Evolutionary conservation across 2,888 invertebrate genomes (phyloP).

Genomic region (Rosalia funebris): DNA sequence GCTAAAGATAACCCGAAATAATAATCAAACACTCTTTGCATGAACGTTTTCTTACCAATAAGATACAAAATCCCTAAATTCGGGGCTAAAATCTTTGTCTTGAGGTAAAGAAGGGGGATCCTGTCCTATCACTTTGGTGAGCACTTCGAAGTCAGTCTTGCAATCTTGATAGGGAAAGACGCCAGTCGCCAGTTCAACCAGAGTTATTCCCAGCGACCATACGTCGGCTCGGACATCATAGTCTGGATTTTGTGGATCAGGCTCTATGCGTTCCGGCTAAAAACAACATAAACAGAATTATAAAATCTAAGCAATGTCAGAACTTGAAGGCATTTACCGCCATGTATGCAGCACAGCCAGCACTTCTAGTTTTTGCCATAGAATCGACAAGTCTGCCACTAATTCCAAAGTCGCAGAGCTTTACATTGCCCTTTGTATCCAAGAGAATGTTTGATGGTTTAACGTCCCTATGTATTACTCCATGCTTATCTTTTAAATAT

Average conservation of each 20-base stretch:
- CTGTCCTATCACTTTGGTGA: constrained; percentile 87
- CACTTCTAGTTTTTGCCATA: constrained; percentile 95
- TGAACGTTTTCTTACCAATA: constrained; percentile 75
- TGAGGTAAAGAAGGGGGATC: constrained; percentile 88
- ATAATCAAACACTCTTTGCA: not conserved
- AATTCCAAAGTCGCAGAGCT: constrained; percentile 99
- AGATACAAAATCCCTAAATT: constrained; percentile 90
- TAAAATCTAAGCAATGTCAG: not conserved
- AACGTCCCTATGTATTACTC: constrained; percentile 97
- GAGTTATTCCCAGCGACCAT: constrained; percentile 97
- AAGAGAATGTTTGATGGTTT: constrained; percentile 98
- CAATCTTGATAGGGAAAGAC: constrained; percentile 95
- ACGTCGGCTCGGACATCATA: constrained; percentile 99
- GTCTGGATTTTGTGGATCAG: constrained; percentile 90
- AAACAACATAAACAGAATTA: constrained; percentile 37
- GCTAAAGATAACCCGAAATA: no score
- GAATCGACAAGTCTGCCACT: constrained; percentile 98
- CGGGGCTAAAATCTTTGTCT: constrained; percentile 80
- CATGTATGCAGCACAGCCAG: constrained; percentile 99
- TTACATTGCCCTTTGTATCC: constrained; percentile 94
- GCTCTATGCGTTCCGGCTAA: constrained; percentile 96
- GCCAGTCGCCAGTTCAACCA: constrained; percentile 96
- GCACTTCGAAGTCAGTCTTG: constrained; percentile 97
- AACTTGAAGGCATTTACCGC: constrained; percentile 84
- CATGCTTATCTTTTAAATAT: constrained; percentile 96